phyloP scores from a whole-genome alignment of 2,888 invertebrate species.

The Agrochola lychnidis region DNA sequence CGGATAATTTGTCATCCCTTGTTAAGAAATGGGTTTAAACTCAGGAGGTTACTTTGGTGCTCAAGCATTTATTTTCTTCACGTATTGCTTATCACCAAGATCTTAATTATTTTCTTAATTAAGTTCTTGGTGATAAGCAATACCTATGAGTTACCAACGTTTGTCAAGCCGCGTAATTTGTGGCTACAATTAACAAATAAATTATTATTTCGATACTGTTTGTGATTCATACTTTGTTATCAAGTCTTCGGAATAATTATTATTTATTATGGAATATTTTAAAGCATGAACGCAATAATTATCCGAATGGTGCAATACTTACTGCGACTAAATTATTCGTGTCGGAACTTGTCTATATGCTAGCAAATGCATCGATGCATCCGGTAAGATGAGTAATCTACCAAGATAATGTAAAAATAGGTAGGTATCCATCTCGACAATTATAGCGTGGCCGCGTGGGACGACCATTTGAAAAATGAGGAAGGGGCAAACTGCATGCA shows the following conservation, averaged over 20 bases:
- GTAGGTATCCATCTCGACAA: neutral
- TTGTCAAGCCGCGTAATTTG: neutral
- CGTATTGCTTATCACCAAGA: too few species aligned
- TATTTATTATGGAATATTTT: conserved; percentile 7
- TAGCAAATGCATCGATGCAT: conserved; percentile 20
- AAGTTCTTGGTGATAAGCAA: too few species aligned
- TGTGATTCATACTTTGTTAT: conserved; percentile 26
- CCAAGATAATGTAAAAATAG: conserved; percentile 8
- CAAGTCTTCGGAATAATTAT: neutral
- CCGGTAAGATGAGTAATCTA: conserved; percentile 23
- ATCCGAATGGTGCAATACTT: conserved; percentile 46
- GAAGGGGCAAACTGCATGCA: neutral
- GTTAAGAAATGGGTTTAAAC: too few species aligned
- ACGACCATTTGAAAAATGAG: neutral
- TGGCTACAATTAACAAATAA: neutral
- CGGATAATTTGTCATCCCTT: too few species aligned
- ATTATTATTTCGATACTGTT: neutral
- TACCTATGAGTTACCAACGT: neutral
- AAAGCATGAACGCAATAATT: conserved; percentile 27
- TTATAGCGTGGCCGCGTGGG: neutral
- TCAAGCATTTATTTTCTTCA: too few species aligned
- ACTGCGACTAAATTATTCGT: conserved; percentile 1
- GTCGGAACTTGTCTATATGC: conserved; percentile 22
- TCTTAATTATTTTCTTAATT: too few species aligned
- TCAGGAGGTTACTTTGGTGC: too few species aligned